Evolutionary conservation across 2,888 invertebrate genomes (phyloP).

Genomic region (Drosophila putrida): DNA sequence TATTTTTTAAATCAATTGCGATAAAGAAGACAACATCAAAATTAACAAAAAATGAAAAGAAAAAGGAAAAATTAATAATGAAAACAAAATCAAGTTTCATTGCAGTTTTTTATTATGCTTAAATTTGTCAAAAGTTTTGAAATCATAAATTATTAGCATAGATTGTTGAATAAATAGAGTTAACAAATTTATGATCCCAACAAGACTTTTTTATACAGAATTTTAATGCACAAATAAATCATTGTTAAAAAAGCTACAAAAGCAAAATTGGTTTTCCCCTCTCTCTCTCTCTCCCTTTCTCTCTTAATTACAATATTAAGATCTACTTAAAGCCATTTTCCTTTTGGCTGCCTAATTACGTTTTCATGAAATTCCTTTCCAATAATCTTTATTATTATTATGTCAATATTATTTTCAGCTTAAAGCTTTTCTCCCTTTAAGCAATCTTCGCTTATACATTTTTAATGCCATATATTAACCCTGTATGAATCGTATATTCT

Average conservation of each 20-base stretch:
- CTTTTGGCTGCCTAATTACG: too few relatives aligned
- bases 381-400: neutral
- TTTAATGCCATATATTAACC: conserved; percentile 12
- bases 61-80: neutral
- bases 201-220: neutral
- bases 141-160: conserved; percentile 42
- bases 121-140: conserved; percentile 40
- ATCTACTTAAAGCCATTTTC: too few relatives aligned
- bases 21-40: conserved; percentile 46
- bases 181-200: neutral
- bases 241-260: too few relatives aligned
- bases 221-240: neutral
- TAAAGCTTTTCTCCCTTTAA: conserved; percentile 1
- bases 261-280: too few relatives aligned
- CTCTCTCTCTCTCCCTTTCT: too few relatives aligned
- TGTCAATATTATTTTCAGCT: neutral
- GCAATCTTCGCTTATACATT: neutral
- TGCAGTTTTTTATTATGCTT: conserved; percentile 9
- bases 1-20: conserved; percentile 46
- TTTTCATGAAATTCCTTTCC: neutral
- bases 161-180: conserved; percentile 17
- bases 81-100: conserved; percentile 15
- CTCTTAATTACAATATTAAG: too few relatives aligned
- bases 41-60: neutral
- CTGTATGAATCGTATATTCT: conserved; percentile 5